Conservation (phyloP, 2,888 invertebrate genomes). For the Pheosia gnoma region DNA sequence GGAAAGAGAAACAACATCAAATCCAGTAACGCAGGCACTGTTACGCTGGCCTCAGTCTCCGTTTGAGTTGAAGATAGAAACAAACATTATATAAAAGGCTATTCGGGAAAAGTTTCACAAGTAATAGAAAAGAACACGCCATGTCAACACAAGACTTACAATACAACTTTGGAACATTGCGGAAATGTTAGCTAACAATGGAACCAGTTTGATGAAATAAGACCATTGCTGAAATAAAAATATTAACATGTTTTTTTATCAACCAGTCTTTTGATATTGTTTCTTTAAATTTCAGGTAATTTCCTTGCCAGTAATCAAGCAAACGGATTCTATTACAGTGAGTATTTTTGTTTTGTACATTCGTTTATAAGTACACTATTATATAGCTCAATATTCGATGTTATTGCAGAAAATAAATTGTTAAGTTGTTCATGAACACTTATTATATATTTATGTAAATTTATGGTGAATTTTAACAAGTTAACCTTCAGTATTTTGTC, state of each 20-base stretch:
- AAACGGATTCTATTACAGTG: slow-evolving; percentile 64
- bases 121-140: slow-evolving; percentile 31
- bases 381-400: not conserved
- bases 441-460: too few relatives aligned
- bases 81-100: slow-evolving; percentile 15
- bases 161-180: slow-evolving; percentile 15
- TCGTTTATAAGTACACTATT: slow-evolving; percentile 25
- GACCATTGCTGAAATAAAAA: not conserved
- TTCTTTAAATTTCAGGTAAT: slow-evolving; percentile 72
- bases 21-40: slow-evolving; percentile 12
- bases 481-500: too few relatives aligned
- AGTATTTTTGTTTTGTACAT: slow-evolving; percentile 48
- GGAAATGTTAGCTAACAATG: not conserved
- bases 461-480: too few relatives aligned
- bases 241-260: not conserved
- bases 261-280: slow-evolving; percentile 4
- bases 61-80: slow-evolving; percentile 12
- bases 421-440: too few relatives aligned
- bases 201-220: not conserved
- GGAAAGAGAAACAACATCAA: slow-evolving; percentile 14
- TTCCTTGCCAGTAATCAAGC: slow-evolving; percentile 61
- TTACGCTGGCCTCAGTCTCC: slow-evolving; percentile 20
- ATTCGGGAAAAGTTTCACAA: slow-evolving; percentile 41
- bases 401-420: too few relatives aligned
- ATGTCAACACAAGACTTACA: slow-evolving; percentile 20